Conservation (phyloP, 92 coral and sea anemone species). For the Virgularia gustaviana region DNA sequence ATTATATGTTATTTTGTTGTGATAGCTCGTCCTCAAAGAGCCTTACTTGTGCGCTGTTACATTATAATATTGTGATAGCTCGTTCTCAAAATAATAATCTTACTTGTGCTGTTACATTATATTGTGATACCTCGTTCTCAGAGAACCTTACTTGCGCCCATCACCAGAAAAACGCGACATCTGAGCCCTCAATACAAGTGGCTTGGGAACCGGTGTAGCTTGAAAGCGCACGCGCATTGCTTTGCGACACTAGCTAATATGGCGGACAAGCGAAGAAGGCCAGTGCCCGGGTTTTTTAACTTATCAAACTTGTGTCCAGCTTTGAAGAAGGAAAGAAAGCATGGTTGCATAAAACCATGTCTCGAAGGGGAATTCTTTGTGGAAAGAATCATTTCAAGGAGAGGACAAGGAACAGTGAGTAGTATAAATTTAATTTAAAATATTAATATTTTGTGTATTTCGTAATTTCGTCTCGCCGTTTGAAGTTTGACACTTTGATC, state of each 20-base stretch:
- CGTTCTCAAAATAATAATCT: too few species aligned
- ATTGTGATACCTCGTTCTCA: too few species aligned
- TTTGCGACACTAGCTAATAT: constrained; percentile 4
- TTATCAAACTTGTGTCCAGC: constrained; percentile 6
- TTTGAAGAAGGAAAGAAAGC: constrained; percentile 9
- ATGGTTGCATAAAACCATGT: constrained; percentile 7
- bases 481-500: too few species aligned
- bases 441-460: neutral
- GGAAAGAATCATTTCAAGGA: constrained; percentile 17
- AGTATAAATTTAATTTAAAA: neutral
- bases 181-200: constrained; percentile 10
- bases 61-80: too few species aligned
- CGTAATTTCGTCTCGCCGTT: too few species aligned
- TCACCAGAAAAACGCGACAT: constrained; percentile 22
- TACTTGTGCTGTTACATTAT: too few species aligned
- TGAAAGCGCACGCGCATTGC: constrained; percentile 21
- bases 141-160: too few species aligned
- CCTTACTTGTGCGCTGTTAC: too few species aligned
- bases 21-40: too few species aligned
- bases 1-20: too few species aligned
- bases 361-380: constrained; percentile 17
- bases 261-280: constrained; percentile 16
- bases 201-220: neutral
- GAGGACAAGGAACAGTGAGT: constrained; percentile 31
- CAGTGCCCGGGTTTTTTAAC: neutral